phyloP scores from a whole-genome alignment of 2,113 vertebrate species.

The Sitta europaea region DNA sequence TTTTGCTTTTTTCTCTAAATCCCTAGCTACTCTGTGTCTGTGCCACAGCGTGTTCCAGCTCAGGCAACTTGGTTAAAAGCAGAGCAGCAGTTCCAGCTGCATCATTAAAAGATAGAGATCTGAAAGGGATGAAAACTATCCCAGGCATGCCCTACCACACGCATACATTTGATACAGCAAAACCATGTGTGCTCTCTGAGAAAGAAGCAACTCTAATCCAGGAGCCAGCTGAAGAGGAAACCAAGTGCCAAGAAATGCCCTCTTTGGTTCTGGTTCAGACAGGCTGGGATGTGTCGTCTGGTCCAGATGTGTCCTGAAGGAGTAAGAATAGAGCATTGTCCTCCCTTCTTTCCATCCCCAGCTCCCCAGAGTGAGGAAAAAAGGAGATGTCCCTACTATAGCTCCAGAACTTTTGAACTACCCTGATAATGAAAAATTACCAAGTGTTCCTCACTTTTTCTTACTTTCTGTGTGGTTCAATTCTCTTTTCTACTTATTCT shows the following conservation, averaged over 20 bases:
- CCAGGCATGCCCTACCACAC: neutral
- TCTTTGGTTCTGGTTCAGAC: neutral
- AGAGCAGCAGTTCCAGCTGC: neutral
- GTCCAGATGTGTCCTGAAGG: neutral
- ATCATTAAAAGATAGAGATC: neutral
- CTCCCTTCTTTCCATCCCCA: neutral
- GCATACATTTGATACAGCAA: fast-evolving
- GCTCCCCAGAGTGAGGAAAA: neutral
- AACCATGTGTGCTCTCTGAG: neutral
- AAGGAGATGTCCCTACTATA: neutral
- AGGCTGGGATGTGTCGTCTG: neutral
- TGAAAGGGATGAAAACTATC: neutral
- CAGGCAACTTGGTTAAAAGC: neutral
- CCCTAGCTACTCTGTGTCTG: neutral
- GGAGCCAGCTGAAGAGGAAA: neutral
- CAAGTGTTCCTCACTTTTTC: neutral
- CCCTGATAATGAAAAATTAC: neutral
- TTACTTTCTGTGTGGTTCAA: neutral
- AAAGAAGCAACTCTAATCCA: neutral
- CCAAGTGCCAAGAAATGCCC: neutral
- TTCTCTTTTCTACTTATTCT: slow-evolving; percentile 1
- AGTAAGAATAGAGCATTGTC: neutral
- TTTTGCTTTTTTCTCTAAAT: neutral
- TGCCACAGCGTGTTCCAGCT: neutral
- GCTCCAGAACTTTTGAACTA: neutral